Evolutionary conservation across 1,140 invertebrate genomes (phyloP).

Genomic region (Epicauta chinensis): DNA sequence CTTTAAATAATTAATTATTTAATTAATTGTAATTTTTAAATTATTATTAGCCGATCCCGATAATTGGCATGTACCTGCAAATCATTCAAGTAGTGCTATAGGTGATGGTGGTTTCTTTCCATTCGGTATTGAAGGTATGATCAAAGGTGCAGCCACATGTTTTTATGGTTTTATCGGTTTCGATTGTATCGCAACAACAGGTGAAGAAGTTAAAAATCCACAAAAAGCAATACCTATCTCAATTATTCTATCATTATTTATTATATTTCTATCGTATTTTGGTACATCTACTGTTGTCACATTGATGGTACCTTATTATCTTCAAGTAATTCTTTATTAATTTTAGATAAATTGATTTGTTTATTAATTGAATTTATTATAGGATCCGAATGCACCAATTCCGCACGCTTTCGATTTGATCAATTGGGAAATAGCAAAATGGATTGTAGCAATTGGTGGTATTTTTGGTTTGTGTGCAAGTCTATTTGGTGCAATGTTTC

Average conservation of each 20-base stretch:
- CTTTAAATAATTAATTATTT: constrained; percentile 23
- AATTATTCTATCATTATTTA: constrained; percentile 72
- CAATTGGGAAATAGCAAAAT: constrained; percentile 65
- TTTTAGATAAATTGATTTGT: neutral
- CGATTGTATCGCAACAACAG: constrained; percentile 84
- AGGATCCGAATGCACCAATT: constrained; percentile 62
- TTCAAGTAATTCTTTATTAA: constrained; percentile 54
- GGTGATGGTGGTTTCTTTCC: constrained; percentile 78
- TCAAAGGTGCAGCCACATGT: constrained; percentile 83
- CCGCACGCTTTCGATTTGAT: constrained; percentile 63
- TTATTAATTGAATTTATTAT: constrained; percentile 19
- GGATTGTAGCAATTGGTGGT: constrained; percentile 72
- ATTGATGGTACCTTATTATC: constrained; percentile 87
- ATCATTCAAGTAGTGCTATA: constrained; percentile 48
- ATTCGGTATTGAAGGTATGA: constrained; percentile 74
- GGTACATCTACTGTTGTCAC: constrained; percentile 82
- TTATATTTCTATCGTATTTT: constrained; percentile 81
- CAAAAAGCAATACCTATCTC: constrained; percentile 80
- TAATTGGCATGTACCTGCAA: constrained; percentile 60
- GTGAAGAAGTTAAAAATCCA: constrained; percentile 82
- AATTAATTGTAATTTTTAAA: constrained; percentile 11
- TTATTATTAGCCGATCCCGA: constrained; percentile 48
- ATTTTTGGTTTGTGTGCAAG: constrained; percentile 68
- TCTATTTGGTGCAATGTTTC: constrained; percentile 80
- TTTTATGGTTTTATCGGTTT: constrained; percentile 93